phyloP scores from a whole-genome alignment of 2,797 vertebrate species.

The Serranus cabrilla region DNA sequence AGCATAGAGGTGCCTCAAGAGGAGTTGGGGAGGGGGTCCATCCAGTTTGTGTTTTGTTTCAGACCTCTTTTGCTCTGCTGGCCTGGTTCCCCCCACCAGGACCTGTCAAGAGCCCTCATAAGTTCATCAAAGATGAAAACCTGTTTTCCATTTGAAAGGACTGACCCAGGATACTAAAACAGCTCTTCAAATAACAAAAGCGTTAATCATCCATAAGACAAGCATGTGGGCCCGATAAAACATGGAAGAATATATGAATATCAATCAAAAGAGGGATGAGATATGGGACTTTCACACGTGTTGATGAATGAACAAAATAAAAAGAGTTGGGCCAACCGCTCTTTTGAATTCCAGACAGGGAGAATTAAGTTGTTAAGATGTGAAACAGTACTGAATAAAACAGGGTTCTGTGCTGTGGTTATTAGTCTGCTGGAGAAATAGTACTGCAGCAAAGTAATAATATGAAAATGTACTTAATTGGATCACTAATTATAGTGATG shows the following conservation, averaged over 20 bases:
- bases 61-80: conserved; percentile 45
- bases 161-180: conserved; percentile 72
- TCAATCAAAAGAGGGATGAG: conserved; percentile 65
- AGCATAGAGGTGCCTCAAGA: conserved; percentile 21
- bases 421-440: neutral
- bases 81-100: conserved; percentile 44
- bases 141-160: conserved; percentile 86
- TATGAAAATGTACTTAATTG: conserved; percentile 1
- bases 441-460: neutral
- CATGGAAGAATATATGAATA: conserved; percentile 79
- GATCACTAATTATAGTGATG: neutral
- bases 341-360: conserved; percentile 21
- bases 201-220: conserved; percentile 79
- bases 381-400: neutral
- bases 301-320: conserved; percentile 64
- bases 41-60: conserved; percentile 49
- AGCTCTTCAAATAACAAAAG: conserved; percentile 78
- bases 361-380: conserved; percentile 17
- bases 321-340: conserved; percentile 24
- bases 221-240: conserved; percentile 66
- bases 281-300: conserved; percentile 45
- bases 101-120: conserved; percentile 84
- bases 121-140: conserved; percentile 86
- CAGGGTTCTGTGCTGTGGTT: neutral
- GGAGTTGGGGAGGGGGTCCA: conserved; percentile 1